A percentile compares a stretch with the other conserved stretches of the same genome.
phyloP scores from a whole-genome alignment of 1,140 invertebrate species.

The Octopus bimaculoides region DNA sequence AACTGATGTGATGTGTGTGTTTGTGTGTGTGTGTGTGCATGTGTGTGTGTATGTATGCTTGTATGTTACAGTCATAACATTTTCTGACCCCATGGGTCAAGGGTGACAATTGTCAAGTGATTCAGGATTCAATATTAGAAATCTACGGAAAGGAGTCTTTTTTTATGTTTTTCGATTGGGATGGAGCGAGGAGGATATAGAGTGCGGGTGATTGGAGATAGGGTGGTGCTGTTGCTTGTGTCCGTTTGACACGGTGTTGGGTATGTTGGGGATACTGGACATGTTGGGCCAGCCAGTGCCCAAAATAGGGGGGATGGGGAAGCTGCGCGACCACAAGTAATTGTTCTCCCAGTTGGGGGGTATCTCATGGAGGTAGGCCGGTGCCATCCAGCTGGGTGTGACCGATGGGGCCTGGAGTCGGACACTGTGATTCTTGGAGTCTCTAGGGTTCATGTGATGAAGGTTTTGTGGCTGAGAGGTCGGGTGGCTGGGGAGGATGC shows the following conservation, averaged over 20 bases:
- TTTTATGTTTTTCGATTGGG: too few relatives aligned
- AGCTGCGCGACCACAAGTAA: not conserved
- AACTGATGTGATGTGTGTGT: too few relatives aligned
- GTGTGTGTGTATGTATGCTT: too few relatives aligned
- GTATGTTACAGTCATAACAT: too few relatives aligned
- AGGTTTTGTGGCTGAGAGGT: not conserved
- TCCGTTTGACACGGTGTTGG: not conserved
- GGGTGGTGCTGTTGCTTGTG: not conserved
- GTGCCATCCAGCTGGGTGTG: not conserved
- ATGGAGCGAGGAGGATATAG: too few relatives aligned
- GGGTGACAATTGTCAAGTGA: too few relatives aligned
- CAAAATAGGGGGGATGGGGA: not conserved
- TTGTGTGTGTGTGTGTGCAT: too few relatives aligned
- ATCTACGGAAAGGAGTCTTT: too few relatives aligned
- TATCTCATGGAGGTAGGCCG: not conserved
- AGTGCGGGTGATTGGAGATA: not conserved
- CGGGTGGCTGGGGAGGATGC: not conserved
- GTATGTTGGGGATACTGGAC: not conserved
- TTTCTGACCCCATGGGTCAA: too few relatives aligned
- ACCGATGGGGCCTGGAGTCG: not conserved
- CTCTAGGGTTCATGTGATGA: not conserved
- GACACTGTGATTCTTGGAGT: not conserved
- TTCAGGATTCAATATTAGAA: too few relatives aligned
- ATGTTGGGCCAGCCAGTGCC: not conserved
- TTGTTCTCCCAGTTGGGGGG: not conserved